phyloP scores from a whole-genome alignment of 2,797 vertebrate species.

The Taenioides sp. region DNA sequence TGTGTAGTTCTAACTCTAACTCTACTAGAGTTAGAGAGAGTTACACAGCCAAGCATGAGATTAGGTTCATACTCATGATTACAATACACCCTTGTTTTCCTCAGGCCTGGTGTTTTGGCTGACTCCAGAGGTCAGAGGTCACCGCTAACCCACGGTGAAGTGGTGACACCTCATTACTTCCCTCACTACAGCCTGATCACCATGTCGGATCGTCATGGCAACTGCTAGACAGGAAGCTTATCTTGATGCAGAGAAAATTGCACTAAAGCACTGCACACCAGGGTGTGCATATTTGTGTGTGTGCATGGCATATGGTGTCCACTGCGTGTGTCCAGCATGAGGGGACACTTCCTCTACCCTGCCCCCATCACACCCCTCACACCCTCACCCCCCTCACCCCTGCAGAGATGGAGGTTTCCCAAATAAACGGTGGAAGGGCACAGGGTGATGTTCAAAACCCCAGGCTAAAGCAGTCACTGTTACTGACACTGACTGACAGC shows the following conservation, averaged over 20 bases:
- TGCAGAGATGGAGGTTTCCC: conserved; percentile 64
- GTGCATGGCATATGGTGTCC: conserved; percentile 59
- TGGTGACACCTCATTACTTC: conserved; percentile 68
- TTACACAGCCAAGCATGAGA: conserved; percentile 55
- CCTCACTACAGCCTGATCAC: conserved; percentile 29
- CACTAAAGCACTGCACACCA: conserved; percentile 42
- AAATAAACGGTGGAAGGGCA: conserved; percentile 35
- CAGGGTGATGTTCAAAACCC: conserved; percentile 17
- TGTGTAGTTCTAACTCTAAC: conserved; percentile 28
- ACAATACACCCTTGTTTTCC: conserved; percentile 44
- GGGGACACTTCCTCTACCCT: conserved; percentile 54
- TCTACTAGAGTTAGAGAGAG: conserved; percentile 33
- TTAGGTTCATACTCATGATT: conserved; percentile 49
- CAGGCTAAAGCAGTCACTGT: not conserved
- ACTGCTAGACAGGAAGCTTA: conserved; percentile 55
- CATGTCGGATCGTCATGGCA: conserved; percentile 57
- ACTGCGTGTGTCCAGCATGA: conserved; percentile 51
- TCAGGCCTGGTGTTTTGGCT: conserved; percentile 45
- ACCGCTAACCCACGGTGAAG: conserved; percentile 46
- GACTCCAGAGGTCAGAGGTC: conserved; percentile 57
- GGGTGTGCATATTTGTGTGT: conserved; percentile 31
- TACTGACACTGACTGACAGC: not conserved
- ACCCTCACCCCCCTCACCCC: conserved; percentile 52
- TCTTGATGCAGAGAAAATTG: conserved; percentile 58
- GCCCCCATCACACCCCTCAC: conserved; percentile 42